Percentiles rank a stretch among this genome's conserved stretches.
Evolutionary conservation across 2,113 vertebrate species (phyloP).

Genomic region (Pseudopodoces humilis): DNA sequence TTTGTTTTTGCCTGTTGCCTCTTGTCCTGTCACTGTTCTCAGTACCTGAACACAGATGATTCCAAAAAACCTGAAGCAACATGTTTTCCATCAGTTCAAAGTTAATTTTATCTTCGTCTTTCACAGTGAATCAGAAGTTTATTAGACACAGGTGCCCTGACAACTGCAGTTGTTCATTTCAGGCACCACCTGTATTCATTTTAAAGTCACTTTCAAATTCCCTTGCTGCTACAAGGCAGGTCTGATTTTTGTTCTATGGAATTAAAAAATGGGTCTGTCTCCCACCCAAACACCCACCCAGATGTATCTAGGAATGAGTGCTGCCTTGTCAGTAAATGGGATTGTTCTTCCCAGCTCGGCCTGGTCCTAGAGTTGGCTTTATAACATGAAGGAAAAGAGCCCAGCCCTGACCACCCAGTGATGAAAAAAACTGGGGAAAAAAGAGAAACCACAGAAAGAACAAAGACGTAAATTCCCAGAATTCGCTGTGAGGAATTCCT

Average conservation of each 20-base stretch:
- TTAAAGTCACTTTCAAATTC: background rate
- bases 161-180: background rate
- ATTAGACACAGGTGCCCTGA: background rate
- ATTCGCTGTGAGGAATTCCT: background rate
- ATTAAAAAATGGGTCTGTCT: background rate
- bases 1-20: background rate
- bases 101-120: background rate
- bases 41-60: background rate
- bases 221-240: background rate
- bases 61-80: background rate
- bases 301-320: background rate
- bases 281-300: background rate
- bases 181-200: background rate
- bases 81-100: background rate
- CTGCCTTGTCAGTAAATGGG: background rate
- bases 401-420: conserved; percentile 38
- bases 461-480: conserved; percentile 23
- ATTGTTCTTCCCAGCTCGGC: background rate
- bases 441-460: conserved; percentile 26
- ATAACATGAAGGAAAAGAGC: background rate
- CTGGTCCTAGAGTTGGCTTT: background rate
- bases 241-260: background rate
- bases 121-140: background rate
- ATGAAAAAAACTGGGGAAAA: background rate
- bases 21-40: background rate